phyloP scores from a whole-genome alignment of 2,888 invertebrate species.

The Agriopis marginaria region DNA sequence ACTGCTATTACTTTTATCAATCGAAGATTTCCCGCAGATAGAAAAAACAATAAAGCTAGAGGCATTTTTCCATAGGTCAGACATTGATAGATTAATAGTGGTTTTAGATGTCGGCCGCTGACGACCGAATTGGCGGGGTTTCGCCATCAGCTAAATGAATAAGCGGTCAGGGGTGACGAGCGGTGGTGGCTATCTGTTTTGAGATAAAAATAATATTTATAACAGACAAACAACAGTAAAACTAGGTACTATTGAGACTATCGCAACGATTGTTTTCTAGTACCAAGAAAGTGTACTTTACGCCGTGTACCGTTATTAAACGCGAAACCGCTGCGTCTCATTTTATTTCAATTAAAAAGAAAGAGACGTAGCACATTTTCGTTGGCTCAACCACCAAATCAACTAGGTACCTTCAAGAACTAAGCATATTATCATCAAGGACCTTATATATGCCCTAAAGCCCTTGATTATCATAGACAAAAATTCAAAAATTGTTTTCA shows the following conservation, averaged over 20 bases:
- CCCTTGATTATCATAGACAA: no score
- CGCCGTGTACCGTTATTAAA: no score
- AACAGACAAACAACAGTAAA: not conserved
- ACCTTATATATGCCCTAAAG: no score
- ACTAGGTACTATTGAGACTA: not conserved
- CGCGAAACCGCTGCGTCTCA: no score
- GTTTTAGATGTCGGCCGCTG: constrained; percentile 32
- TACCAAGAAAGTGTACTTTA: not conserved
- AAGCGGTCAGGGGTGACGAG: constrained; percentile 11
- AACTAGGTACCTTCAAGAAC: no score
- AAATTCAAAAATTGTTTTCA: no score
- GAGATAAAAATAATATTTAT: constrained; percentile 3
- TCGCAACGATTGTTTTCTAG: not conserved
- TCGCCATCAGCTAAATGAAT: constrained; percentile 42
- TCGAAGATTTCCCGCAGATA: constrained; percentile 13
- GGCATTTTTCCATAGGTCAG: constrained; percentile 36
- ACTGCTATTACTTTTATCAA: not conserved
- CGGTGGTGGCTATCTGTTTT: constrained; percentile 10
- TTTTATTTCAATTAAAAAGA: no score
- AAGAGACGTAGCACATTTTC: no score
- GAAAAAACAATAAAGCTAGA: constrained; percentile 25
- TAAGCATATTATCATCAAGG: no score
- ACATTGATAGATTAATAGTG: constrained; percentile 44
- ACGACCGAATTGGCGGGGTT: constrained; percentile 35
- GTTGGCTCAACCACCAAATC: no score